Base-by-base conservation (phyloP, 2,888 invertebrate genomes). In the Drosophila merina region DNA sequence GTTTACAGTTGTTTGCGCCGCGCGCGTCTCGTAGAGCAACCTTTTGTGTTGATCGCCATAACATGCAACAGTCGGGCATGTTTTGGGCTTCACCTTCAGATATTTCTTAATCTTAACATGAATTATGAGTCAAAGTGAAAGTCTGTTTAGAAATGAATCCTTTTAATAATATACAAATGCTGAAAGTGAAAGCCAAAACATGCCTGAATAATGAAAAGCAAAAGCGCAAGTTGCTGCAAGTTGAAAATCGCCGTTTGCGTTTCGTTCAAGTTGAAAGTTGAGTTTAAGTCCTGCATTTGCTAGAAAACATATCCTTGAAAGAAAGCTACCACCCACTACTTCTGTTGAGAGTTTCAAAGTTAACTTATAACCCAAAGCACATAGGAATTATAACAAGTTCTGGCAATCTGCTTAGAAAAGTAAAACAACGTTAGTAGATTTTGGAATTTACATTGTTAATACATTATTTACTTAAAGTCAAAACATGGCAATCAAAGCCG, bases 1-100 rank as follows among this genome's bases (percentile, higher is more conserved):
- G 89, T 89, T 91, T 90, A 89, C 91, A 90, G 89, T 91, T 90
- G 20, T 57, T 71, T 75, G 62, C 58, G 36, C 81, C 44, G 77
- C 72, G 58, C 77, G 83, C 62, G 87, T 66, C 71, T 82, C 70
- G 72, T 67, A 64, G 64, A 67, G 67, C 63, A 66, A 52, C 36
- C 44, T 38, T 45, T 26, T 42, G 52, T 45, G 86, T 85, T 74
- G 75, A 70, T 68, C 75, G 72, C 75, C 74, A 71, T 49, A 70
- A 64, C 68, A 77, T 52, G 58, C 62, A 54, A 64, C 57, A 73
- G 0, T 1, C 5, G 5, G 14, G 8, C 14, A 26, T 28, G 26
- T 26, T 31, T 8, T 8, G 40, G 47, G 12, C 40, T 31, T 60
- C 10, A 14, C 25, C 38, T 60, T 48, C 5, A 25, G 1, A 8